Percentiles rank a stretch among this genome's conserved stretches.
Conservation (phyloP, 2,797 vertebrate species). For the Falco novaeseelandiae region DNA sequence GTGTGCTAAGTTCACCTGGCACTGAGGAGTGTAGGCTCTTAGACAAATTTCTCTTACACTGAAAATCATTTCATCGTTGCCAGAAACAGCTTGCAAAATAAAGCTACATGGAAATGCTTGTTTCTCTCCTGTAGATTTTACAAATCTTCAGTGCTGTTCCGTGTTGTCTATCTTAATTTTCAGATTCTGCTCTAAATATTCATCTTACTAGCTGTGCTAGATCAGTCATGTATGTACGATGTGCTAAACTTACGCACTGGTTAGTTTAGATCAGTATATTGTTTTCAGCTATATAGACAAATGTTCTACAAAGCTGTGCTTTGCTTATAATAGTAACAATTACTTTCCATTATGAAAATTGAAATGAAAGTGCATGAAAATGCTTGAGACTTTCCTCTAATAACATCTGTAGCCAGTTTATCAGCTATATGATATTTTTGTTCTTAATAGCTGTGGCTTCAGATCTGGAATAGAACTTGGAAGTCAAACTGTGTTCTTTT, state of each 20-base stretch:
- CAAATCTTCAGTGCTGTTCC: too few relatives aligned
- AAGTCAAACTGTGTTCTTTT: not conserved
- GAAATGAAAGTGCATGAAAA: not conserved
- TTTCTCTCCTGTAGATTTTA: not conserved
- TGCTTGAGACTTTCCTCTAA: not conserved
- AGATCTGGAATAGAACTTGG: not conserved
- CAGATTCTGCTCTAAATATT: not conserved
- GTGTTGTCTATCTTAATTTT: not conserved
- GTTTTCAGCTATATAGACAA: not conserved
- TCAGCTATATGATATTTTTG: fast-evolving
- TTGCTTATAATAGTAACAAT: not conserved
- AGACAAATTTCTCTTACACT: not conserved
- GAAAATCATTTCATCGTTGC: not conserved
- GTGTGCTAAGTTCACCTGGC: not conserved
- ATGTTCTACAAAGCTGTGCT: not conserved
- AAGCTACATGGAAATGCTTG: not conserved
- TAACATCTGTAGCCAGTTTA: not conserved
- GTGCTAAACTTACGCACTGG: not conserved
- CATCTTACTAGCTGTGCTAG: not conserved
- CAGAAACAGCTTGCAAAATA: not conserved
- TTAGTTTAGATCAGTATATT: not conserved
- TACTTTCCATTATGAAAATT: not conserved
- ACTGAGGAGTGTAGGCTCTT: not conserved
- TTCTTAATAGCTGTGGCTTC: not conserved
- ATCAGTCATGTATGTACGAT: fast-evolving